phyloP scores from a whole-genome alignment of 2,113 vertebrate genomes.

The Sorex araneus region DNA sequence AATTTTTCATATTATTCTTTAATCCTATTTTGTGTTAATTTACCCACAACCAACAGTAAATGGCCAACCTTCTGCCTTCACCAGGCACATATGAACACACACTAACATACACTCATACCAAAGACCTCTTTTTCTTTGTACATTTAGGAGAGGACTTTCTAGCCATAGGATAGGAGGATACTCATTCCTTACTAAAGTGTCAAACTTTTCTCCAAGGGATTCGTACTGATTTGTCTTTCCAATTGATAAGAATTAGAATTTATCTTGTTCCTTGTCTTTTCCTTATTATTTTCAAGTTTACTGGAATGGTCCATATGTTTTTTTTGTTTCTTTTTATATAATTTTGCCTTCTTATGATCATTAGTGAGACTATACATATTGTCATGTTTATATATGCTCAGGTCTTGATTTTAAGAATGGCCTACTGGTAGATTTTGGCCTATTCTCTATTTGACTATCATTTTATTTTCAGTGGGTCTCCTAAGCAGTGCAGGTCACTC shows the following conservation, averaged over 20 bases:
- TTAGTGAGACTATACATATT: slow-evolving; percentile 10
- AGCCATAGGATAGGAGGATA: too few species aligned
- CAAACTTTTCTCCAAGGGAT: not conserved
- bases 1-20: not conserved
- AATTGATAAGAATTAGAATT: not conserved
- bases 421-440: not conserved
- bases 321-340: not conserved
- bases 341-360: not conserved
- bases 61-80: too few species aligned
- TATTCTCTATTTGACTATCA: not conserved
- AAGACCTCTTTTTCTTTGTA: not conserved
- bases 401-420: not conserved
- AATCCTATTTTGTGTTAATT: not conserved
- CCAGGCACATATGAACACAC: too few species aligned
- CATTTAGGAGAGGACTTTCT: not conserved
- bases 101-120: too few species aligned
- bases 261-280: not conserved
- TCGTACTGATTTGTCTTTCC: not conserved
- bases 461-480: too few species aligned
- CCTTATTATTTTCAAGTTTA: not conserved
- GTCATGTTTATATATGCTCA: not conserved
- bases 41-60: not conserved
- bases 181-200: not conserved
- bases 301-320: not conserved
- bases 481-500: too few species aligned